phyloP scores from a whole-genome alignment of 2,888 invertebrate genomes.

The Gonocerus acuteangulatus region DNA sequence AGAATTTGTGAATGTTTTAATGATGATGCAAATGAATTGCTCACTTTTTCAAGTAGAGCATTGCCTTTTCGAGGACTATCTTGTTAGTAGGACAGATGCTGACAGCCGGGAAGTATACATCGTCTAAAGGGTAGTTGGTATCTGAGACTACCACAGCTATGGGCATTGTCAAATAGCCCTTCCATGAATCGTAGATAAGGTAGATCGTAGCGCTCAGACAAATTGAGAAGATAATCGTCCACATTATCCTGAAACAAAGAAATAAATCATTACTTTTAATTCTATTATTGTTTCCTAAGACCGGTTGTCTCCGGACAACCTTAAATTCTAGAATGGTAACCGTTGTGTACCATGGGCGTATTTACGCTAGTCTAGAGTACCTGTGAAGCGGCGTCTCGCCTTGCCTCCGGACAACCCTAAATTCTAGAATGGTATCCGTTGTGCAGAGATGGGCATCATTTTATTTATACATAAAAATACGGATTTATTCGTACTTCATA shows the following conservation, averaged over 20 bases:
- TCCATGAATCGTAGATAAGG: conserved; percentile 38
- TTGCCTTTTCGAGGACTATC: conserved; percentile 21
- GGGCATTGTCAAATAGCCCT: conserved; percentile 37
- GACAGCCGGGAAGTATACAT: conserved; percentile 40
- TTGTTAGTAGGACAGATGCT: conserved; percentile 39
- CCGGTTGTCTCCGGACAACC: too few species aligned
- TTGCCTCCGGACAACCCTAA: too few species aligned
- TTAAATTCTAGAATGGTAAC: too few species aligned
- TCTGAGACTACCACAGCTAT: conserved; percentile 40
- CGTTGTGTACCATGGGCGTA: too few species aligned
- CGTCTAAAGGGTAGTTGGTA: conserved; percentile 39
- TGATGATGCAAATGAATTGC: too few species aligned
- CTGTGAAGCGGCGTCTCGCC: conserved; percentile 37
- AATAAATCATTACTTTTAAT: background rate
- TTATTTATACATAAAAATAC: too few species aligned
- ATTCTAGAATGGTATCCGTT: too few species aligned
- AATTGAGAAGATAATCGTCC: conserved; percentile 8
- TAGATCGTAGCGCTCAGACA: conserved; percentile 27
- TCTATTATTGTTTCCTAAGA: too few species aligned
- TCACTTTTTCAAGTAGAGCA: conserved; percentile 20
- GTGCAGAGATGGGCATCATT: too few species aligned
- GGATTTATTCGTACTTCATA: too few species aligned
- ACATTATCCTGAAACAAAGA: conserved; percentile 20
- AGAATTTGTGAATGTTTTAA: too few species aligned
- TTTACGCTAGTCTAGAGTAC: too few species aligned